Conservation (phyloP, 2,888 invertebrate genomes). For the Chrysolina oricalcia region DNA sequence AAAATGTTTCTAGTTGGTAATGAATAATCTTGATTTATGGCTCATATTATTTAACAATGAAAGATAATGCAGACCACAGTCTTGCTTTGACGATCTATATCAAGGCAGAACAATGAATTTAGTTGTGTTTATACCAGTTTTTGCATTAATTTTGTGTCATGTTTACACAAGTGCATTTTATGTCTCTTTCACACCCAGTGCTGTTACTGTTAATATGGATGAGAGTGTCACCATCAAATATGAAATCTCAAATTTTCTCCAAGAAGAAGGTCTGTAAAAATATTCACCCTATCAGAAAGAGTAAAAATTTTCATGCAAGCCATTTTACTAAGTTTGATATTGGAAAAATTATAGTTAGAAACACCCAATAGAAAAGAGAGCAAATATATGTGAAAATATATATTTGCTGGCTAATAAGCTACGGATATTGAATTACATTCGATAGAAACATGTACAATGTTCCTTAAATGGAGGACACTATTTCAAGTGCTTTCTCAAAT, state of each 20-base stretch:
- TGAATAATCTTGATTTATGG: constrained; percentile 9
- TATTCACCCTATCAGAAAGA: not conserved
- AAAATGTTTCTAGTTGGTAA: not conserved
- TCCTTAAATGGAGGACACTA: too few relatives aligned
- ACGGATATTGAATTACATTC: too few relatives aligned
- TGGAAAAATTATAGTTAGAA: too few relatives aligned
- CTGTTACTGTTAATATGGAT: constrained; percentile 37
- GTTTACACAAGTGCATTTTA: constrained; percentile 6
- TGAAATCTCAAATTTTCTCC: constrained; percentile 27
- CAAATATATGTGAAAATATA: too few relatives aligned
- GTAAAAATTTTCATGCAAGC: not conserved
- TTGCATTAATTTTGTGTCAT: not conserved
- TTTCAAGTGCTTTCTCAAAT: too few relatives aligned
- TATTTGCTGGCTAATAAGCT: too few relatives aligned
- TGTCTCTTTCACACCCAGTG: constrained; percentile 31
- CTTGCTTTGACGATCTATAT: not conserved
- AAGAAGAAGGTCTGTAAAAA: constrained; percentile 30
- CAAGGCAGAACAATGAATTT: not conserved
- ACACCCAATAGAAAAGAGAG: too few relatives aligned
- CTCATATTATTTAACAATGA: not conserved
- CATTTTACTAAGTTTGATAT: not conserved
- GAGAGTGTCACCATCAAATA: constrained; percentile 29
- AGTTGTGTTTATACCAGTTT: not conserved
- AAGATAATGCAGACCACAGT: not conserved
- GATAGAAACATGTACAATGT: too few relatives aligned